Conservation (phyloP, 2,797 vertebrate genomes). For the Alosa sapidissima region DNA sequence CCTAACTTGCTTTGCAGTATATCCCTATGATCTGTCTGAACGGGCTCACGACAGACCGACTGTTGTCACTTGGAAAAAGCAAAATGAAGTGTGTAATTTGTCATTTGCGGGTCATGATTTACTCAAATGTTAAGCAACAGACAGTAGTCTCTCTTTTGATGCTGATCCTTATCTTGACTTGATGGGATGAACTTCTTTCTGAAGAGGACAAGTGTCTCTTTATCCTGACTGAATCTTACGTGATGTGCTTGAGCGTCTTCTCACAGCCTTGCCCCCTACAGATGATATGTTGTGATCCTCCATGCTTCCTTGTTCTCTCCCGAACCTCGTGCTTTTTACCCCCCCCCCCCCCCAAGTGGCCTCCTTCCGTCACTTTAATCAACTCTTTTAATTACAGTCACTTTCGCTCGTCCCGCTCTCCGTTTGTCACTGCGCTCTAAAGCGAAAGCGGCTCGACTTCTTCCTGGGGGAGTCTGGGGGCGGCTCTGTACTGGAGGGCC, state of each 20-base stretch:
- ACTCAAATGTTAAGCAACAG: too few relatives aligned
- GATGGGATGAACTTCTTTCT: not conserved
- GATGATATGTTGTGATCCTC: slow-evolving; percentile 32
- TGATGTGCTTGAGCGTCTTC: not conserved
- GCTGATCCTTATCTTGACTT: not conserved
- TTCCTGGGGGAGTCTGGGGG: slow-evolving; percentile 49
- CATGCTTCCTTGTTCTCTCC: not conserved
- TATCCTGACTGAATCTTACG: not conserved
- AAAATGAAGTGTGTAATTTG: not conserved
- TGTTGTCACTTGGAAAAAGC: not conserved
- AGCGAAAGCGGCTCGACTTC: slow-evolving; percentile 45
- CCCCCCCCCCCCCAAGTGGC: slow-evolving; percentile 50
- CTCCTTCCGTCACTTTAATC: slow-evolving; percentile 72
- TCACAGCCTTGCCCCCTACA: not conserved
- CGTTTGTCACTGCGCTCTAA: slow-evolving; percentile 54
- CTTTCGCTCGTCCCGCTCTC: slow-evolving; percentile 57
- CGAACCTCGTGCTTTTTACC: slow-evolving; percentile 38
- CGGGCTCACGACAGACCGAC: not conserved
- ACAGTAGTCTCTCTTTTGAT: not conserved
- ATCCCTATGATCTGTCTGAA: not conserved
- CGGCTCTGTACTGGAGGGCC: slow-evolving; percentile 46
- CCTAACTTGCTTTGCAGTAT: too few relatives aligned
- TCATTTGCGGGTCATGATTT: too few relatives aligned
- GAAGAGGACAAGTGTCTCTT: too few relatives aligned
- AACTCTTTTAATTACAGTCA: slow-evolving; percentile 70